Percentiles rank a stretch among this genome's conserved stretches.
phyloP scores from a whole-genome alignment of 2,797 vertebrate genomes.

The Salmo trutta region DNA sequence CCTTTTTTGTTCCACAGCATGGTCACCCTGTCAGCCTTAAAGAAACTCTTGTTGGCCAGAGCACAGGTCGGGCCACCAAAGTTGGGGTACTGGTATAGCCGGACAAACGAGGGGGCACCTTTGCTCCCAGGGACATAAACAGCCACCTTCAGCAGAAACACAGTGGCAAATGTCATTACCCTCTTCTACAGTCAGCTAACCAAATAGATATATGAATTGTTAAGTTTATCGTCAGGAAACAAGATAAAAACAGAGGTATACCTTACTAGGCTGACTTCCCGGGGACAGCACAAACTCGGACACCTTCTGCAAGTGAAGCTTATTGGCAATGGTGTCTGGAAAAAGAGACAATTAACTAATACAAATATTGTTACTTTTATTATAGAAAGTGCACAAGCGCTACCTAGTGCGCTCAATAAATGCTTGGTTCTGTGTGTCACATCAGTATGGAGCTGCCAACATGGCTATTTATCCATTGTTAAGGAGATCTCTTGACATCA shows the following conservation, averaged over 20 bases:
- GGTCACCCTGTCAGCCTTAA: slow-evolving; percentile 89
- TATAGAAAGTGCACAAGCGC: not conserved
- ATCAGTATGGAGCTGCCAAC: not conserved
- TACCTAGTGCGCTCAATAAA: not conserved
- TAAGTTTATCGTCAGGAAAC: not conserved
- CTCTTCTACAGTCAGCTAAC: not conserved
- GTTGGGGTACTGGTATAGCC: slow-evolving; percentile 92
- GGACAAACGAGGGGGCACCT: slow-evolving; percentile 90
- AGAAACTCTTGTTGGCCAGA: slow-evolving; percentile 96
- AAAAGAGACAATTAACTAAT: slow-evolving; percentile 15
- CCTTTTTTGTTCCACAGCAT: slow-evolving; percentile 96
- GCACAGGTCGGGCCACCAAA: slow-evolving; percentile 83
- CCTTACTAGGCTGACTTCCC: slow-evolving; percentile 88
- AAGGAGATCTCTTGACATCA: not conserved
- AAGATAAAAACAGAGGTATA: slow-evolving; percentile 43
- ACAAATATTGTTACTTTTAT: not conserved
- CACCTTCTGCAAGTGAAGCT: slow-evolving; percentile 95
- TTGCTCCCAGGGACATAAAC: slow-evolving; percentile 93
- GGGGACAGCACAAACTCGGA: slow-evolving; percentile 88
- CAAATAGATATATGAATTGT: slow-evolving; percentile 1
- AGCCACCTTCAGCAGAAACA: slow-evolving; percentile 76
- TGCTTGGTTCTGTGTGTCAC: not conserved
- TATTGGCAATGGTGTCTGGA: slow-evolving; percentile 87
- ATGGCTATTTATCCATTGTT: not conserved
- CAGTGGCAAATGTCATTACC: not conserved